These are phyloP conservation scores for Plagodis pulveraria DNA, from an alignment of 2,888 invertebrate species.

Conservation along the genomic window DNA sequence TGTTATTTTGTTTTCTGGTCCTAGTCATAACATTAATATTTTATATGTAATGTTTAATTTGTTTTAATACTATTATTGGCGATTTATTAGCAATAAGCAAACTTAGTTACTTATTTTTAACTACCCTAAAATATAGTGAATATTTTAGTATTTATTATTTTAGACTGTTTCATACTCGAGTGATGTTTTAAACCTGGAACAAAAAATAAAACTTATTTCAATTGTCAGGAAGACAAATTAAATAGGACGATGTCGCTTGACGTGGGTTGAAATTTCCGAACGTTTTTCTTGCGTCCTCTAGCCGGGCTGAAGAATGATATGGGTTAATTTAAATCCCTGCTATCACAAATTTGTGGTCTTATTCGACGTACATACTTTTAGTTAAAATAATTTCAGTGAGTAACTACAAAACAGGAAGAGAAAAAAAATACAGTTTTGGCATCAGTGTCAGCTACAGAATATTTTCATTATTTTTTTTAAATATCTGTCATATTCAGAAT, in stretches of 20 bases:
- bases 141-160: conserved; percentile 6
- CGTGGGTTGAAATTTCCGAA: conserved; percentile 56
- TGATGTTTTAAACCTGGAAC: conserved; percentile 44
- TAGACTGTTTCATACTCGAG: neutral
- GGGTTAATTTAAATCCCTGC: conserved; percentile 49
- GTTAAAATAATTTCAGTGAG: no score
- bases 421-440: no score
- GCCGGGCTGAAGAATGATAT: conserved; percentile 57
- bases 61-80: no score
- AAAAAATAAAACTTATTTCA: conserved; percentile 31
- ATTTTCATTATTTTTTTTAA: no score
- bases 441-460: no score
- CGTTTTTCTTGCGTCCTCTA: conserved; percentile 54
- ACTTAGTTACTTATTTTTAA: no score
- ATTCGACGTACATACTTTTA: conserved; percentile 1
- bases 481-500: no score
- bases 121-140: no score
- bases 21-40: conserved; percentile 51
- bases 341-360: conserved; percentile 33
- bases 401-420: no score
- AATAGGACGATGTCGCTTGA: conserved; percentile 38
- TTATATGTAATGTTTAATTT: conserved; percentile 1
- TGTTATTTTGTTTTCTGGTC: conserved; percentile 34
- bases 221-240: conserved; percentile 3
- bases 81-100: no score